Conservation (phyloP, 2,113 vertebrate species). For the Cavia aperea region DNA sequence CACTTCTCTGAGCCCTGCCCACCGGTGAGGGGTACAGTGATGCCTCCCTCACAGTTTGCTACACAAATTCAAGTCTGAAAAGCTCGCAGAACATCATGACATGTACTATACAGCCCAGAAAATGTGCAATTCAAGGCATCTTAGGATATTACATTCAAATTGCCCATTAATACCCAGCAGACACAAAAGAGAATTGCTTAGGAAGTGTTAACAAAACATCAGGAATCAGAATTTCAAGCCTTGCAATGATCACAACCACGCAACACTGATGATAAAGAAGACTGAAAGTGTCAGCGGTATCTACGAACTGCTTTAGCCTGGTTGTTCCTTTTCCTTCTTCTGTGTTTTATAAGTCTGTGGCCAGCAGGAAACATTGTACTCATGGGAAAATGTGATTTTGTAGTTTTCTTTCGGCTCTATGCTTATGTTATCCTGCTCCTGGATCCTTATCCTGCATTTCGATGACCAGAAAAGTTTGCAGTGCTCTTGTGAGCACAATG, state of each 20-base stretch:
- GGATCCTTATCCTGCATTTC: background rate
- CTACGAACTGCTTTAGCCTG: background rate
- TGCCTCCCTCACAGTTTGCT: background rate
- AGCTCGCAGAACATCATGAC: background rate
- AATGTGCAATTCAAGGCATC: background rate
- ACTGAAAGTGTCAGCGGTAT: background rate
- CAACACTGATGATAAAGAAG: background rate
- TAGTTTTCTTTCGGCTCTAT: background rate
- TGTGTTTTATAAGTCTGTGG: slow-evolving; percentile 20
- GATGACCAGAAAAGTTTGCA: background rate
- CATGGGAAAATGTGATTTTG: background rate
- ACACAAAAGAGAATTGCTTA: background rate
- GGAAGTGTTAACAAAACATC: background rate
- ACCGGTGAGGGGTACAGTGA: background rate
- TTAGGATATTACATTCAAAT: background rate
- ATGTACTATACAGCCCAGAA: background rate
- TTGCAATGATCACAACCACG: background rate
- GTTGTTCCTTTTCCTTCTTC: background rate
- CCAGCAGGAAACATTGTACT: background rate
- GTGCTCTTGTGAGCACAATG: background rate
- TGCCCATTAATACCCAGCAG: background rate
- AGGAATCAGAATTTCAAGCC: background rate
- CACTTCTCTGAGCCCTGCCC: background rate
- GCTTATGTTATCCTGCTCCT: background rate
- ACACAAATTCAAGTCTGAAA: background rate